These are phyloP conservation scores for Leptopilina clavipes DNA, from an alignment of 1,140 invertebrate species.

Conservation along the genomic window DNA sequence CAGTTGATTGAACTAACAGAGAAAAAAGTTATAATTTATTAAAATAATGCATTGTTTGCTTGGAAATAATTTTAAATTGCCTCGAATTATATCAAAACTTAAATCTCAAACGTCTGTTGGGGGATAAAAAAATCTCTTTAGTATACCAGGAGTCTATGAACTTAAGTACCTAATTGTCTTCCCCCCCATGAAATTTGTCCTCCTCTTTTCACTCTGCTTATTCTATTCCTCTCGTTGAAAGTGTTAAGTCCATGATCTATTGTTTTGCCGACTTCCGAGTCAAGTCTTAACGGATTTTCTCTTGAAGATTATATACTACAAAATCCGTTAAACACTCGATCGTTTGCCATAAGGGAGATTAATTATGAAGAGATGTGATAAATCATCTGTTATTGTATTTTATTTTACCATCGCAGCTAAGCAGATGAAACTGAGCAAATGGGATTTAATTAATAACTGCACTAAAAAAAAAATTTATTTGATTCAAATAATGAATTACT, in stretches of 20 bases:
- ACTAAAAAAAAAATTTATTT: too few species aligned
- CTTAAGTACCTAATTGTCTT: slow-evolving; percentile 24
- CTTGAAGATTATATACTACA: slow-evolving; percentile 66
- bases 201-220: background rate
- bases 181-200: slow-evolving; percentile 13
- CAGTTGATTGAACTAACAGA: too few species aligned
- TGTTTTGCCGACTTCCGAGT: slow-evolving; percentile 53
- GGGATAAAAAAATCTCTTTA: slow-evolving; percentile 1
- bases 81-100: background rate
- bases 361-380: slow-evolving; percentile 16
- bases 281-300: slow-evolving; percentile 62
- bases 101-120: background rate
- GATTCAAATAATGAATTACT: too few species aligned
- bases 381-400: slow-evolving; percentile 12
- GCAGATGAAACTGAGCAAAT: background rate
- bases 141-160: background rate
- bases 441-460: background rate
- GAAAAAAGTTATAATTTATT: too few species aligned
- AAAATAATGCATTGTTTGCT: too few species aligned
- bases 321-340: slow-evolving; percentile 68
- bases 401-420: background rate
- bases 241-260: slow-evolving; percentile 40
- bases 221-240: background rate
- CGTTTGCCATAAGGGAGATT: slow-evolving; percentile 10
- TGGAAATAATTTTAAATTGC: too few species aligned